Conservation (phyloP, 2,113 vertebrate genomes). For the Pygoscelis adeliae region DNA sequence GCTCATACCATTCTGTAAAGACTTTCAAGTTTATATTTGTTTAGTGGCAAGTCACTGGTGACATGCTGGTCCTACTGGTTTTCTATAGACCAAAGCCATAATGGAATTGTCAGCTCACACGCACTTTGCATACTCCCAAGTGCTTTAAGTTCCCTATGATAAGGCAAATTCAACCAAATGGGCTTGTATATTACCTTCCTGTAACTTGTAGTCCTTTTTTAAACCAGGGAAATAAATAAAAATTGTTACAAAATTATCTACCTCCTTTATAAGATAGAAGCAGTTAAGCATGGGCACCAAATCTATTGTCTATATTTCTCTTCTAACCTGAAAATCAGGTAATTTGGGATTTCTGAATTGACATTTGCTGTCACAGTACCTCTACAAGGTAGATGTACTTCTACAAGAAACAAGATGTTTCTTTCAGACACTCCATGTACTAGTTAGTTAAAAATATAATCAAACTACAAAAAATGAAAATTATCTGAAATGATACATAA, state of each 20-base stretch:
- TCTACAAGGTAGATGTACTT: background rate
- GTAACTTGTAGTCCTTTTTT: background rate
- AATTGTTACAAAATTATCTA: background rate
- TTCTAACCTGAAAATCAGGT: background rate
- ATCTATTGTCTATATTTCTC: background rate
- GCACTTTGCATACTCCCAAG: accelerated
- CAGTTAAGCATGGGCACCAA: background rate
- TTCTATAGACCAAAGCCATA: background rate
- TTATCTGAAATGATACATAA: background rate
- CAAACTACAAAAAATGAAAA: background rate
- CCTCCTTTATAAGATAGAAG: background rate
- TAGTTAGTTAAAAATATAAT: background rate
- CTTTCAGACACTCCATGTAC: background rate
- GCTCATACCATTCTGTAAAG: background rate
- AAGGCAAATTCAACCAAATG: background rate
- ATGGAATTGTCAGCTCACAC: background rate
- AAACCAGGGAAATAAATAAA: background rate
- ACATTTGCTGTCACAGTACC: background rate
- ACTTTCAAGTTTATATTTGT: background rate
- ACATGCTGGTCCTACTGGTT: background rate
- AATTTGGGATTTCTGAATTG: background rate
- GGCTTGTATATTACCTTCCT: background rate
- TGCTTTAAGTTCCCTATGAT: background rate
- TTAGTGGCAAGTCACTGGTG: background rate
- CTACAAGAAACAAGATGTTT: background rate